Conservation (phyloP, 2,113 vertebrate species). For the Brachirus orientalis region DNA sequence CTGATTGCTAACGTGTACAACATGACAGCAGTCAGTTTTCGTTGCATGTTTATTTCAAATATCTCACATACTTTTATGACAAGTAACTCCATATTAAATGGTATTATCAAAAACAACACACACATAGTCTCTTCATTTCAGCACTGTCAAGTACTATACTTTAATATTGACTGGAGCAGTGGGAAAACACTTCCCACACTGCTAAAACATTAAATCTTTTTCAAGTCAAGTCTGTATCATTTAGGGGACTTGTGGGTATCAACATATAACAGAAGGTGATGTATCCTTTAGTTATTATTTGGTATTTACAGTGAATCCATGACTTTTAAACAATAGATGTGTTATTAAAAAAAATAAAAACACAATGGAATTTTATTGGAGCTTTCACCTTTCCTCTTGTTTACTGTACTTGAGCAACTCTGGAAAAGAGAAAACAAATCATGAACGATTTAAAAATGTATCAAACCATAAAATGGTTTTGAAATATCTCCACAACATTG, state of each 20-base stretch:
- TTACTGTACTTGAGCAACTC: slow-evolving; percentile 53
- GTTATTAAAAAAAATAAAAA: background rate
- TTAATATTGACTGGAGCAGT: background rate
- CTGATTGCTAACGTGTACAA: background rate
- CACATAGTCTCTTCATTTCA: background rate
- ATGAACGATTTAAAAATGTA: background rate
- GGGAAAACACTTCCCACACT: background rate
- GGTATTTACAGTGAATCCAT: background rate
- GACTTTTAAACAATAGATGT: background rate
- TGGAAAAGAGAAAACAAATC: slow-evolving; percentile 2
- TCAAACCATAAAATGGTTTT: background rate
- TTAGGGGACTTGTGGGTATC: too few relatives aligned
- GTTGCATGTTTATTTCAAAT: slow-evolving; percentile 13
- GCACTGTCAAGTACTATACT: background rate
- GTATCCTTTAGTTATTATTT: too few relatives aligned
- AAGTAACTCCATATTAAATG: background rate
- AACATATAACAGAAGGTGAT: too few relatives aligned
- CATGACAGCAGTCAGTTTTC: background rate
- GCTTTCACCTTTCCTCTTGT: slow-evolving; percentile 16
- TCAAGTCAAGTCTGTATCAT: too few relatives aligned
- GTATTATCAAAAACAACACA: background rate
- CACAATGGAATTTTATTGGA: background rate
- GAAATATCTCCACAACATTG: too few relatives aligned
- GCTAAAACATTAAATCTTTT: too few relatives aligned
- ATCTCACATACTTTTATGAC: background rate